Evolutionary conservation across 2,797 vertebrate genomes (phyloP).

Genomic region (Siniperca undulata): DNA sequence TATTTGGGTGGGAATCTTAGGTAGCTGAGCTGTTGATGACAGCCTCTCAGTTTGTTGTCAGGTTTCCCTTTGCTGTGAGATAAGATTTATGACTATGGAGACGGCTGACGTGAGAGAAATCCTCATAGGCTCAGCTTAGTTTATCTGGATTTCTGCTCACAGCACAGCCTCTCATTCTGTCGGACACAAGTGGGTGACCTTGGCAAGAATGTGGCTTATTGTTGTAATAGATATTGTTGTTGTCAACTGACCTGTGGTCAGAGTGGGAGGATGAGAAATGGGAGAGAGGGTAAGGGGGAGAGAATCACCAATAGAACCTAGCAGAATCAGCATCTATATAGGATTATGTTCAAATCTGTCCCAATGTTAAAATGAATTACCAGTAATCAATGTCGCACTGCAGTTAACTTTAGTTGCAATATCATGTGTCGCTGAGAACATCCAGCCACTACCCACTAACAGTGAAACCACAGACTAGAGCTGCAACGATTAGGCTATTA

Average conservation of each 20-base stretch:
- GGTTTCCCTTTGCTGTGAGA: constrained; percentile 76
- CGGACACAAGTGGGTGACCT: constrained; percentile 79
- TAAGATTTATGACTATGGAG: constrained; percentile 81
- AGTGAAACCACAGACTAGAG: constrained; percentile 1
- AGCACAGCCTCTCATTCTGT: constrained; percentile 63
- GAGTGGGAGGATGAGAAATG: constrained; percentile 66
- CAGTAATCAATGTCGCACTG: neutral
- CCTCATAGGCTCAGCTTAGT: constrained; percentile 75
- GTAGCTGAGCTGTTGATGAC: constrained; percentile 73
- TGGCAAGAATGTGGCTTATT: constrained; percentile 86
- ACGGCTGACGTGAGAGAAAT: constrained; percentile 70
- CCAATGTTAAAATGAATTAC: neutral
- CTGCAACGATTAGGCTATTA: neutral
- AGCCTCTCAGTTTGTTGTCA: constrained; percentile 78
- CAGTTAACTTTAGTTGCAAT: neutral
- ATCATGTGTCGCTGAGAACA: constrained; percentile 10
- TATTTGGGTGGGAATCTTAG: constrained; percentile 75
- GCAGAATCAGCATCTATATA: constrained; percentile 29
- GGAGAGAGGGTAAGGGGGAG: constrained; percentile 39
- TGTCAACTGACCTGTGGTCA: constrained; percentile 79
- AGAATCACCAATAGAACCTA: constrained; percentile 40
- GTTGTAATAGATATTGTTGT: constrained; percentile 84
- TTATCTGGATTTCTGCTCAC: constrained; percentile 82
- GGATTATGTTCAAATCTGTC: constrained; percentile 36
- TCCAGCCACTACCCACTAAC: neutral